Evolutionary conservation across 2,888 invertebrate species (phyloP).

Genomic region (Crocallis elinguaria): DNA sequence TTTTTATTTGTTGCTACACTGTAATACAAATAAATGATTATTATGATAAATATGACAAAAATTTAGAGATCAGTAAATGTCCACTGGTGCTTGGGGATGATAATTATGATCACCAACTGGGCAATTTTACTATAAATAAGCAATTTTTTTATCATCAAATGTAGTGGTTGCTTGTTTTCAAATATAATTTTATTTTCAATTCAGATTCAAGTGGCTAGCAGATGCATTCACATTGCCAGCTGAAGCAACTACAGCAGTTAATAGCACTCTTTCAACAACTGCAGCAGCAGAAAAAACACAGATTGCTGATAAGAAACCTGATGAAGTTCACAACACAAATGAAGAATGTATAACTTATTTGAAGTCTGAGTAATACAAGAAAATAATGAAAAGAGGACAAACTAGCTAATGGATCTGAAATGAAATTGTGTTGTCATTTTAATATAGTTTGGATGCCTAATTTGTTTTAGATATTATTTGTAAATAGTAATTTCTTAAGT

Average conservation of each 20-base stretch:
- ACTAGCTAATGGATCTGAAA: neutral
- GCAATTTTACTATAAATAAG: too few relatives aligned
- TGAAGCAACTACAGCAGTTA: constrained; percentile 46
- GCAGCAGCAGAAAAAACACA: constrained; percentile 31
- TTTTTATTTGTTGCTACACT: too few relatives aligned
- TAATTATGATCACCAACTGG: too few relatives aligned
- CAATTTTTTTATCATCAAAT: neutral
- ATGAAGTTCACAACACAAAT: constrained; percentile 34
- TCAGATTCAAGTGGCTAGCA: constrained; percentile 73
- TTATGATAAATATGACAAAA: too few relatives aligned
- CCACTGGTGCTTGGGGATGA: too few relatives aligned
- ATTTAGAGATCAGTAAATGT: too few relatives aligned
- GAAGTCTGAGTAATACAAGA: constrained; percentile 46
- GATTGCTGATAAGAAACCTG: constrained; percentile 21
- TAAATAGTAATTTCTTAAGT: too few relatives aligned
- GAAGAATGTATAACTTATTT: constrained; percentile 37
- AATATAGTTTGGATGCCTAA: neutral
- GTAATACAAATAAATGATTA: too few relatives aligned
- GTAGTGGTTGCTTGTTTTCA: neutral
- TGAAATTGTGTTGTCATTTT: neutral
- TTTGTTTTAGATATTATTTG: too few relatives aligned
- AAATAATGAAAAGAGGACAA: neutral
- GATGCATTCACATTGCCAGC: constrained; percentile 62
- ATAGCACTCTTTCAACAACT: constrained; percentile 40
- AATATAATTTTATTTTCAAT: constrained; percentile 41